A percentile compares a stretch with the other conserved stretches of the same genome.
Evolutionary conservation across 1,140 invertebrate genomes (phyloP).

Genomic region (Drosophila melanica): DNA sequence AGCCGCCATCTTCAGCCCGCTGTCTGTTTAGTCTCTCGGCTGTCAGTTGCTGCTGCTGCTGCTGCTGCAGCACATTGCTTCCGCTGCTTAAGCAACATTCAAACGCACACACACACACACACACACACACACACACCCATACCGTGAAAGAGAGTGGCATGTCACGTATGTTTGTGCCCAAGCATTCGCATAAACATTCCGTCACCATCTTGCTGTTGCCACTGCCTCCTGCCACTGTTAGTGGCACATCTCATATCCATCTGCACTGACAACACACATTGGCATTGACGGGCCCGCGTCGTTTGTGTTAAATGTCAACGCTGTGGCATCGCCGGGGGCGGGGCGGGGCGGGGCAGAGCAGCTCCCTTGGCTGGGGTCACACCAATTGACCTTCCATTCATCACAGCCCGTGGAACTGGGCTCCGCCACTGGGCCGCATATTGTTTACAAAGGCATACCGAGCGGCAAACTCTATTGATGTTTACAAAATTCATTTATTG

Average conservation of each 20-base stretch:
- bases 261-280: conserved; percentile 64
- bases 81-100: conserved; percentile 50
- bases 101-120: conserved; percentile 28
- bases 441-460: background rate
- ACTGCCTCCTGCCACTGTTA: background rate
- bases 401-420: conserved; percentile 44
- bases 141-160: conserved; percentile 41
- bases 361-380: conserved; percentile 57
- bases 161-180: conserved; percentile 79
- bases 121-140: conserved; percentile 25
- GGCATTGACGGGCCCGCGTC: conserved; percentile 75
- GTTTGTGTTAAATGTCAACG: conserved; percentile 75
- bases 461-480: conserved; percentile 56
- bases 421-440: background rate
- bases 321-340: conserved; percentile 1
- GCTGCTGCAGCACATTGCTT: conserved; percentile 49
- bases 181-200: conserved; percentile 81
- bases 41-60: conserved; percentile 44
- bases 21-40: conserved; percentile 25
- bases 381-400: conserved; percentile 81
- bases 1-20: conserved; percentile 18
- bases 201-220: conserved; percentile 26
- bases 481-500: conserved; percentile 80
- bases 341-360: conserved; percentile 5
- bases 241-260: conserved; percentile 34